Base-by-base conservation (phyloP, 1,140 invertebrate genomes). In the Ptiloglossa arizonensis region DNA sequence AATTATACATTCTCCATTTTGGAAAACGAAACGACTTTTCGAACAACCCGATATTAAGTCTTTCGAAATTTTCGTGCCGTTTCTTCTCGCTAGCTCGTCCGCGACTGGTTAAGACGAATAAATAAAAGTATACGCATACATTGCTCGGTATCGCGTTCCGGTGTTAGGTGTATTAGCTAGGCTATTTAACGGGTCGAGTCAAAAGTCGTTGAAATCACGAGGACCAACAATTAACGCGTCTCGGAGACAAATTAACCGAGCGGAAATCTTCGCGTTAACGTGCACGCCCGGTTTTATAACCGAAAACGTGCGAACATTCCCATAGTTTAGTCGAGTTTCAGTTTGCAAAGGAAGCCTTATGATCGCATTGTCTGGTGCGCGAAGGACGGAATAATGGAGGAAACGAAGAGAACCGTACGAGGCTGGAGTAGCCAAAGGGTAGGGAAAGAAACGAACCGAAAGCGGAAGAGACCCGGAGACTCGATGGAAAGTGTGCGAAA, bases 291-390 rank as follows among this genome's bases (percentile, higher is more conserved):
- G 66, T 76, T 81, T 79, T 67, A 54, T 54, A 48, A 27, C 79
- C 52, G 56, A 67, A 76, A 86, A 75, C 80, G 76, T 86, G 80
- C 54, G 80, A 82, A 86, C 63, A 67, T 80, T 85, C 82, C 59
- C 80, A 85, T 79, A 77, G 57, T 76, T 72, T 67, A 67, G 38
- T 27, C n/a, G 52, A 70, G 70, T 80, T 73, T 71, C 70, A 78
- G 74, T 79, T 84, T 63, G 52, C 72, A 54, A 64, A 62, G 73
- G 68, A 73, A 71, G 52, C 67, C 75, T 85, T 69, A 79, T 62
- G 82, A 84, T 85, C 73, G 50, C 64, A 81, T 86, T 82, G 75
- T 85, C 50, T 75, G 27, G 44, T 56, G 17, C 50, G 13, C 22
- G 76, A 80, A 85, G 44, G 38, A 75, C 24, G 68, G 29, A 57